Base-by-base conservation (phyloP, 2,888 invertebrate species). In the Ypsolopha scabrella region DNA sequence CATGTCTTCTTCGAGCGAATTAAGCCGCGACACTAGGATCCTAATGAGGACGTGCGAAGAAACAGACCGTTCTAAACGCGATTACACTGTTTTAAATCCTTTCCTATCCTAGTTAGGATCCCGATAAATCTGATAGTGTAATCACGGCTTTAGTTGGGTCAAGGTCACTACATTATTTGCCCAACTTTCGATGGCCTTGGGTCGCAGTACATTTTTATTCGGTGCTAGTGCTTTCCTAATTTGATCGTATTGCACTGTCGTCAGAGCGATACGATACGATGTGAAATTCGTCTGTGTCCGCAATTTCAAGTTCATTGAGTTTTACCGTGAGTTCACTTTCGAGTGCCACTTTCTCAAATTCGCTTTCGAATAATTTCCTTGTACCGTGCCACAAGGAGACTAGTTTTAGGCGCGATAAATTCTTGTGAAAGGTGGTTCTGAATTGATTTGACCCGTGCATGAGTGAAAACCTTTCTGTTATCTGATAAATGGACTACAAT, bases 341-440 rank as follows among this genome's bases (percentile, higher is more conserved):
- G 67, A 62, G 63, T 60, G 65, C 69, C 63, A 72, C 79, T 78
- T 79, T 78, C 78, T 72, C 70, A 64, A 53, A 68, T 72, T 73
- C 74, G 70, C 79, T 79, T 79, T 79, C 79, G 71, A 75, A 78
- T 73, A 66, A 73, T 63, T 56, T 65, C 59, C 63, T 66, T 67
- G 66, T 67, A 62, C 63, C 66, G 66, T 65, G 63, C 62, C 61
- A 55, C 52, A 55, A 53, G 52, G 53, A 48, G 49, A 52, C 70
- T 68, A 61, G 68, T 72, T 69, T 65, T 53, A 24, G 52, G 24
- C 47, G 50, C 45, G 46, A 48, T 50, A 51, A 52, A 54, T 54
- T 53, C 51, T 51, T 41, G 49, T 44, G 53, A 41, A 51, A 47
- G 47, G 37, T 37, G 37, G 36, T 47, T 52, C 41, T 46, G 45